Evolutionary conservation across 2,888 invertebrate genomes (phyloP).

Genomic region (Buathra laborator): DNA sequence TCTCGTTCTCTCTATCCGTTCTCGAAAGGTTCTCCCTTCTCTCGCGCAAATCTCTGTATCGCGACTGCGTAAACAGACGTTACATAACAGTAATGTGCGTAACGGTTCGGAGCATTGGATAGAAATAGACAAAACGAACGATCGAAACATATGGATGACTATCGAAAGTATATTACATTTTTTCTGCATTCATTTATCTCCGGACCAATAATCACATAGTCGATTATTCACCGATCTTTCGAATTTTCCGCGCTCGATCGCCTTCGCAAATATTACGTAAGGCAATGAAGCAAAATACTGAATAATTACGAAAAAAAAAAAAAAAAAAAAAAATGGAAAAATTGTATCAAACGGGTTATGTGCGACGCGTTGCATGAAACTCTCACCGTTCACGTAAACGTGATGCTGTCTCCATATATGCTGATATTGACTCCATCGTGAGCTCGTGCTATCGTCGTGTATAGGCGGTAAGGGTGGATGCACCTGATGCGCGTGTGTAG

Average conservation of each 20-base stretch:
- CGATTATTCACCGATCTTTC: no score
- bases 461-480: constrained; percentile 88
- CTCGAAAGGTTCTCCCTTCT: background rate
- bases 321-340: background rate
- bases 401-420: constrained; percentile 92
- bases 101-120: no score
- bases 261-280: no score
- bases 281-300: background rate
- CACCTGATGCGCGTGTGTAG: constrained; percentile 89
- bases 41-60: background rate
- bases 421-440: constrained; percentile 90
- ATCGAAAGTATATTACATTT: no score
- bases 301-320: background rate
- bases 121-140: no score
- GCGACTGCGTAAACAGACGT: background rate
- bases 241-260: no score
- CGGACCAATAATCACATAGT: no score
- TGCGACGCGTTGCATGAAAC: background rate
- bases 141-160: no score
- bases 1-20: background rate
- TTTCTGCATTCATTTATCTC: no score
- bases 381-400: constrained; percentile 92
- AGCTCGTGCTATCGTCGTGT: constrained; percentile 87
- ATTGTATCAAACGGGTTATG: background rate
- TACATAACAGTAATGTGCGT: no score